Evolutionary conservation across 2,888 invertebrate species (phyloP).

Genomic region (Thecocarcelia acutangulata): DNA sequence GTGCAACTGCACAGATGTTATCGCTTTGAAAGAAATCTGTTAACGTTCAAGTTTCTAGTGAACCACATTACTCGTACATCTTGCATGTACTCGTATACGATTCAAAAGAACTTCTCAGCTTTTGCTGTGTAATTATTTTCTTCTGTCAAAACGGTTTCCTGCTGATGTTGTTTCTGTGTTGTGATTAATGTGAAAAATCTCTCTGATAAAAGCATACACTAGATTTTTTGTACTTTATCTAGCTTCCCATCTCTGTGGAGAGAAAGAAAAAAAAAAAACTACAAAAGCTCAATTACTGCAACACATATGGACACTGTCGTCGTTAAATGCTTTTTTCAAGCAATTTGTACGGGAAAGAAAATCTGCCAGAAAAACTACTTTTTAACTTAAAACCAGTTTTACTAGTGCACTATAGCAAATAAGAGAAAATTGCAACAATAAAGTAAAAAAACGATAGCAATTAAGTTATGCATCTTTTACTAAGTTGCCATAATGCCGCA

Average conservation of each 20-base stretch:
- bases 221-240: neutral
- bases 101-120: neutral
- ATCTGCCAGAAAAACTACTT: slow-evolving; percentile 44
- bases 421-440: slow-evolving; percentile 41
- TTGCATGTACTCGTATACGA: neutral
- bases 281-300: slow-evolving; percentile 47
- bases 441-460: neutral
- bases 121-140: neutral
- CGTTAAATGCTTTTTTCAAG: neutral
- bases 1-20: slow-evolving; percentile 3
- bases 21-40: slow-evolving; percentile 14
- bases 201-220: neutral
- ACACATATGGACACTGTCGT: slow-evolving; percentile 51
- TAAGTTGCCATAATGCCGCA: slow-evolving; percentile 21
- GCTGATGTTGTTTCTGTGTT: slow-evolving; percentile 22
- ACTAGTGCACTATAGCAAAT: slow-evolving; percentile 23
- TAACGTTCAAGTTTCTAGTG: neutral
- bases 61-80: neutral
- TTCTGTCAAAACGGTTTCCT: slow-evolving; percentile 44
- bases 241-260: slow-evolving; percentile 9
- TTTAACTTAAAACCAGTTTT: slow-evolving; percentile 58
- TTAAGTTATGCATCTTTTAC: slow-evolving; percentile 15
- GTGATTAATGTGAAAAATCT: slow-evolving; percentile 1
- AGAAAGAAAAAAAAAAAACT: slow-evolving; percentile 5
- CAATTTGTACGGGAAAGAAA: slow-evolving; percentile 37